Base-by-base conservation (phyloP, 2,797 vertebrate genomes). In the Lophius americanus region DNA sequence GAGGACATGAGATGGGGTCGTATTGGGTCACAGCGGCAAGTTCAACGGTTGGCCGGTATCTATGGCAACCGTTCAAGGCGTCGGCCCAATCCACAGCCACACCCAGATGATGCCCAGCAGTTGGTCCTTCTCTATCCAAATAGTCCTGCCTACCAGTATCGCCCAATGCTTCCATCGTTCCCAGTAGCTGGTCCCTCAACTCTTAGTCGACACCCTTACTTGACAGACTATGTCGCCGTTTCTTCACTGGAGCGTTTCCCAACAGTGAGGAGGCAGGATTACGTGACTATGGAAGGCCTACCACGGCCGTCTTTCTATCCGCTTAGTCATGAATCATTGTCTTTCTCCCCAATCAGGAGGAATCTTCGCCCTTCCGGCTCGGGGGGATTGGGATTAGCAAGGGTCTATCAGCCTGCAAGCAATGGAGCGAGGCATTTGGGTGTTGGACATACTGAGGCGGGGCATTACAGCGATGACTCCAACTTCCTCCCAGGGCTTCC, bases 171-270 rank as follows among this genome's bases (percentile, higher is more conserved):
- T 2, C 94, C 94, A 3, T 81, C 90, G 0, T 95, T 94, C 68
- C 90, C 94, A 0, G 69, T 92, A 3, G 47, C 81, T 0, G 61
- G 68, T 0, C 72, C 81, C 3, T 76, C 32, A 0, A 84, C 73
- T 1, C 76, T 70, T 37, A 85, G 32, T 68, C 76, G 69, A 68
- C 56, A 9, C 57, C 92, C 75, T 55, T 95, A 1, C 85, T 77
- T 85, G 67, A 83, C 85, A 0, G 92, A 93, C 61, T 88, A 90
- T 5, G 87, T 88, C 0, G 36, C 88, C 0, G 83, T 93, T 56
- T 93, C 95, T 51, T 95, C 93, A 0, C 61, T 95, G 71, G 95
- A 97, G 67, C 91, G 92, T 0, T 90, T 92, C 0, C 88, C 93
- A 3, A 85, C 78, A 37, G 33, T 60, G 0, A 65, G 90, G 32